Base-by-base conservation (phyloP, 2,888 invertebrate genomes). In the Balanococcus diminutus region DNA sequence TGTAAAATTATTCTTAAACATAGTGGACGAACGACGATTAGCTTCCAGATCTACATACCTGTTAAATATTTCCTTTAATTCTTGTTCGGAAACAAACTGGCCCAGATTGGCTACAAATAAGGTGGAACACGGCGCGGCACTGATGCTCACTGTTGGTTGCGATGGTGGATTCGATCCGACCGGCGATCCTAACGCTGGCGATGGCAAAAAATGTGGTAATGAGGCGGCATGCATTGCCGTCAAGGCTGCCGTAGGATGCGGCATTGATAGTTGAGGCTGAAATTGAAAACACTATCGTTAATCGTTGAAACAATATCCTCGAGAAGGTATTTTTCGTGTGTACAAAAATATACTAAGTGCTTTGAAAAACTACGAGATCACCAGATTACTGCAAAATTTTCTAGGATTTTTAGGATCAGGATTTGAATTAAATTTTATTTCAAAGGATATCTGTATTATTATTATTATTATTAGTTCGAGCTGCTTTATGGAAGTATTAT, bases 61-160 rank as follows among this genome's bases (percentile, higher is more conserved):
- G 94, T 96, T 96, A 92, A 98, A 98, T 90, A 99, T 95, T 91
- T 98, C 98, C 92, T 98, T 98, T 89, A 99, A 94, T 91, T 99
- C 98, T 90, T 98, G 98, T 91, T 99, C 99, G 88, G 97, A 97
- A 89, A 98, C 98, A 91, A 96, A 97, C 91, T 97, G 97, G 88
- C 98, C 98, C 90, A 99, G 93, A 92, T 99, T 99, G 90, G 98
- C 98, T 90, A 99, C 98, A 92, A 99, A 99, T 88, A 99, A 94
- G 88, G 99, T 99, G 89, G 97, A 97, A 93, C 98, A 98, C 89
- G 98, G 98, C 89, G 96, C 95, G 88, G 89, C 90, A 89, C 89
- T 90, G 32, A 88, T 87, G 90, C 91, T 92, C 89, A 92, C 93
- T 90, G 91, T 93, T 87, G 92, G 92, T 90, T 93, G 93, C 90